Evolutionary conservation across 2,113 vertebrate species (phyloP).

Genomic region (Sus scrofa): T2T-Sscrofa CM000826.6:109076501-109077000

Average conservation of each 20-base stretch:
- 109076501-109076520: not conserved
- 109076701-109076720: not conserved
- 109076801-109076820: not conserved
- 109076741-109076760: not conserved
- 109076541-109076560: not conserved
- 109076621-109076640: not conserved
- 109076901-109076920: not conserved
- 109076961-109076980: not conserved
- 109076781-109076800: not conserved
- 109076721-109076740: not conserved
- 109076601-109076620: not conserved
- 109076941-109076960: not conserved
- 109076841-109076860: not conserved
- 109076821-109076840: not conserved
- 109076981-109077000: not conserved
- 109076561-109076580: not conserved
- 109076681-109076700: not conserved
- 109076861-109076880: not conserved
- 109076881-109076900: not conserved
- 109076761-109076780: not conserved
- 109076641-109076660: not conserved
- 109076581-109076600: not conserved
- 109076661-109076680: not conserved
- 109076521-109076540: not conserved
- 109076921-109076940: not conserved